These are phyloP conservation scores for Lysiphlebus fabarum DNA, from an alignment of 1,140 invertebrate genomes.

Conservation along the genomic window DNA sequence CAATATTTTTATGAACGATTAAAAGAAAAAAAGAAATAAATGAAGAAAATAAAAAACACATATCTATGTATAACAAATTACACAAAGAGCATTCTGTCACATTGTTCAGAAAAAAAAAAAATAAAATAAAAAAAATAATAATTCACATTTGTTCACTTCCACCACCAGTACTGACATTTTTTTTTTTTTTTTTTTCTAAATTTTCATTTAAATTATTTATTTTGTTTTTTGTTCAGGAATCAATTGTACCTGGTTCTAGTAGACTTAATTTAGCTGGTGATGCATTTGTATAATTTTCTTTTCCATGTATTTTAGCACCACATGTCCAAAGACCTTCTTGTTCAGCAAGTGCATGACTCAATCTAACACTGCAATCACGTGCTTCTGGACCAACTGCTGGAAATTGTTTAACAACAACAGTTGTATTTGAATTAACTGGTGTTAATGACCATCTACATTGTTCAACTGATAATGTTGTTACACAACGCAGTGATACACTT, in stretches of 20 bases:
- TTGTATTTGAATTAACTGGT: conserved; percentile 48
- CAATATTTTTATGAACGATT: no score
- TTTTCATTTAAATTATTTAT: neutral
- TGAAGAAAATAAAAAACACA: no score
- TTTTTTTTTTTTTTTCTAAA: neutral
- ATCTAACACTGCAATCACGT: conserved; percentile 49
- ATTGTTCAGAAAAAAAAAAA: no score
- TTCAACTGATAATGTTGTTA: conserved; percentile 45
- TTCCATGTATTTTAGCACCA: conserved; percentile 42
- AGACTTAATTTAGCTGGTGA: conserved; percentile 53
- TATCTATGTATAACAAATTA: no score
- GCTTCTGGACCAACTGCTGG: conserved; percentile 42
- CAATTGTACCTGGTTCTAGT: conserved; percentile 51
- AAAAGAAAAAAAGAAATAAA: no score
- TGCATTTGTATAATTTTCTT: conserved; percentile 46
- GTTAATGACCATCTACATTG: conserved; percentile 52
- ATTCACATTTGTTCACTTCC: neutral
- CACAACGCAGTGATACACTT: conserved; percentile 45
- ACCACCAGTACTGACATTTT: conserved; percentile 2
- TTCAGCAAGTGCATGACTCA: conserved; percentile 45
- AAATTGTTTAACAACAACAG: conserved; percentile 51
- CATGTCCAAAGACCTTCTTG: conserved; percentile 52
- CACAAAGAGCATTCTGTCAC: no score
- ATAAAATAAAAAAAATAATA: no score
- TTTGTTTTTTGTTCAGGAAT: conserved; percentile 29